A percentile compares a stretch with the other conserved stretches of the same genome.
Evolutionary conservation across 2,797 vertebrate genomes (phyloP).

Genomic region (Macropodus opercularis): DNA sequence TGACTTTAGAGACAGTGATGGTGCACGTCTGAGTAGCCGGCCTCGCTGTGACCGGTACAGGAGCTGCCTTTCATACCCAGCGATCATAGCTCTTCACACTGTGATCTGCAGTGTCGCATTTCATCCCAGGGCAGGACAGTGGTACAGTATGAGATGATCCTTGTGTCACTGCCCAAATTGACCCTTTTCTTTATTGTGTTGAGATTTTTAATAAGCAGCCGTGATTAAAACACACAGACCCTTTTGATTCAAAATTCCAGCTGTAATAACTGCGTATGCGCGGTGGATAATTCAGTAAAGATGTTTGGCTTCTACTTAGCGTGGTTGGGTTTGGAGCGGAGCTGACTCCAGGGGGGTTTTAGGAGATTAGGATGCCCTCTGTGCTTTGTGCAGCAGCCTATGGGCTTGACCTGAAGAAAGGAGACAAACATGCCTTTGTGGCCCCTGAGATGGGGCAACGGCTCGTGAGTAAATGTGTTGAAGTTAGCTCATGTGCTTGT

Average conservation of each 20-base stretch:
- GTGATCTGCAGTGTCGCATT: constrained; percentile 11
- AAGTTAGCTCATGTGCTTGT: constrained; percentile 28
- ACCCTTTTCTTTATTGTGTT: constrained; percentile 7
- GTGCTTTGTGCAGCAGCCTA: constrained; percentile 63
- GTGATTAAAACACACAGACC: constrained; percentile 6
- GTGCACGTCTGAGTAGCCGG: background rate
- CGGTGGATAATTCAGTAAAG: constrained; percentile 22
- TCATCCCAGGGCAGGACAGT: constrained; percentile 1
- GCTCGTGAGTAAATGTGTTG: constrained; percentile 22
- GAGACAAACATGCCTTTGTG: constrained; percentile 42
- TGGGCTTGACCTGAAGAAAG: constrained; percentile 62
- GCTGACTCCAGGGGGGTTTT: constrained; percentile 15
- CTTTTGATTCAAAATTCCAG: background rate
- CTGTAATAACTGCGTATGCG: background rate
- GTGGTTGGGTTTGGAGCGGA: constrained; percentile 25
- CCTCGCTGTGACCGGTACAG: constrained; percentile 11
- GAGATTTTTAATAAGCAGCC: background rate
- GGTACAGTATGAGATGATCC: background rate
- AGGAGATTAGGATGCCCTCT: constrained; percentile 51
- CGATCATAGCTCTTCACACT: constrained; percentile 13
- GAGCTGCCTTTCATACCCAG: constrained; percentile 16
- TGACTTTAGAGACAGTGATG: constrained; percentile 58
- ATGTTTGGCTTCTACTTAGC: constrained; percentile 25
- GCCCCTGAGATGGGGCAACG: constrained; percentile 31
- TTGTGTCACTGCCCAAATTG: constrained; percentile 6